Conservation (phyloP, 2,888 invertebrate genomes). For the Mesoligia furuncula region DNA sequence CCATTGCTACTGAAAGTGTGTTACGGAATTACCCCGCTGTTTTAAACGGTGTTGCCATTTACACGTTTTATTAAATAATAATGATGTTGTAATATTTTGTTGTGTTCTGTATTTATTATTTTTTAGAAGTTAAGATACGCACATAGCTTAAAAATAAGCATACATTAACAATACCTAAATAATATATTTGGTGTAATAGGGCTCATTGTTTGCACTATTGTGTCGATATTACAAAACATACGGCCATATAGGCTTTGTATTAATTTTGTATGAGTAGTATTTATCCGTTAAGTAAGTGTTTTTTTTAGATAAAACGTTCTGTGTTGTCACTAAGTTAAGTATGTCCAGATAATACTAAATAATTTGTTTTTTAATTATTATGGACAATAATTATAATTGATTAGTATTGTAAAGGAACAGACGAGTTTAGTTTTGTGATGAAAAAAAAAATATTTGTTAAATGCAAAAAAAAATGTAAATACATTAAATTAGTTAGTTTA, state of each 20-base stretch:
- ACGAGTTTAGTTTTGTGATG: conserved; percentile 32
- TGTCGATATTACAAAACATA: conserved; percentile 24
- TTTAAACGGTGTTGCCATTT: no score
- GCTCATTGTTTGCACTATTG: conserved; percentile 37
- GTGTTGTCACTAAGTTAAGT: neutral
- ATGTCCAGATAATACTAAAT: conserved; percentile 24
- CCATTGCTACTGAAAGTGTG: no score
- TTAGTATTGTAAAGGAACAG: conserved; percentile 25
- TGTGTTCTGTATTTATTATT: neutral
- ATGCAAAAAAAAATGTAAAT: conserved; percentile 13
- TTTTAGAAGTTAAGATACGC: no score
- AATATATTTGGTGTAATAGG: neutral
- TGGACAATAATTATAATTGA: conserved; percentile 53
- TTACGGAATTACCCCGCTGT: no score
- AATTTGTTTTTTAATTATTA: conserved; percentile 36
- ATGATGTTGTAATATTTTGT: neutral
- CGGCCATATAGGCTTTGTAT: conserved; percentile 28
- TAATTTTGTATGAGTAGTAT: neutral
- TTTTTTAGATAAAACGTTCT: neutral
- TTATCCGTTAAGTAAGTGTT: neutral
- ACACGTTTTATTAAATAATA: no score
- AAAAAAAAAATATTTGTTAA: conserved; percentile 5
- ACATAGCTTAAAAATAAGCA: conserved; percentile 1
- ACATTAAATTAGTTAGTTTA: neutral
- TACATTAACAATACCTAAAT: neutral